Percentiles rank a stretch among this genome's conserved stretches.
Evolutionary conservation across 1,140 invertebrate genomes (phyloP).

Genomic region (Brachionus rubens): DNA sequence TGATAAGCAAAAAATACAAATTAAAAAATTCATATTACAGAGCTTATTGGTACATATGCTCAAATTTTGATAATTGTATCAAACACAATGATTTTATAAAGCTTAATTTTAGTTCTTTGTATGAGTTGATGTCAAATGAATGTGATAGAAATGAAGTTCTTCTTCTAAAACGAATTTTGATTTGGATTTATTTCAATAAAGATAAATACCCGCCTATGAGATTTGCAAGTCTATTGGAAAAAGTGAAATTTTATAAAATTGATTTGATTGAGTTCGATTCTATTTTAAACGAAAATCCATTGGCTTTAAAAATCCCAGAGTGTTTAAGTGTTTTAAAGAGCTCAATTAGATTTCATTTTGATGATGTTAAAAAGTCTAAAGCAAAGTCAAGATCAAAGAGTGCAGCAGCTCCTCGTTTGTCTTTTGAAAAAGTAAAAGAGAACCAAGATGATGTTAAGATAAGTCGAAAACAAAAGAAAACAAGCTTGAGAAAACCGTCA

Average conservation of each 20-base stretch:
- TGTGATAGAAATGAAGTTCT: neutral
- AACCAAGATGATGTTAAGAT: too few relatives aligned
- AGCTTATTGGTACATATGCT: constrained; percentile 14
- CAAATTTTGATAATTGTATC: constrained; percentile 31
- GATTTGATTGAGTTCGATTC: neutral
- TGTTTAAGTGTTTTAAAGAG: constrained; percentile 2
- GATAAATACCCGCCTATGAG: neutral
- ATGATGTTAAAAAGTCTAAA: neutral
- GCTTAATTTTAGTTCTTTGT: neutral
- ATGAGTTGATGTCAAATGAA: neutral
- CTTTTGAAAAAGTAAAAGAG: neutral
- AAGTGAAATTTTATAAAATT: constrained; percentile 3
- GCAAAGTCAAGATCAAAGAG: neutral
- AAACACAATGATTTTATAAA: constrained; percentile 5
- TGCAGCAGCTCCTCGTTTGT: neutral
- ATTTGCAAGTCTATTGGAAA: neutral
- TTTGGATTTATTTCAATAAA: constrained; percentile 12
- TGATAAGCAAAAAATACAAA: constrained; percentile 20
- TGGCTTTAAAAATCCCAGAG: constrained; percentile 1
- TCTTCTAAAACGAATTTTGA: neutral
- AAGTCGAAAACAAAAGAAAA: too few relatives aligned
- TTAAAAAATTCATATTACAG: constrained; percentile 10
- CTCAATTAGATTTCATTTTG: constrained; percentile 16
- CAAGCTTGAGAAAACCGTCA: too few relatives aligned
- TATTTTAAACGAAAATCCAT: constrained; percentile 4